Conservation (phyloP, 2,113 vertebrate species). For the Mustela lutreola region DNA sequence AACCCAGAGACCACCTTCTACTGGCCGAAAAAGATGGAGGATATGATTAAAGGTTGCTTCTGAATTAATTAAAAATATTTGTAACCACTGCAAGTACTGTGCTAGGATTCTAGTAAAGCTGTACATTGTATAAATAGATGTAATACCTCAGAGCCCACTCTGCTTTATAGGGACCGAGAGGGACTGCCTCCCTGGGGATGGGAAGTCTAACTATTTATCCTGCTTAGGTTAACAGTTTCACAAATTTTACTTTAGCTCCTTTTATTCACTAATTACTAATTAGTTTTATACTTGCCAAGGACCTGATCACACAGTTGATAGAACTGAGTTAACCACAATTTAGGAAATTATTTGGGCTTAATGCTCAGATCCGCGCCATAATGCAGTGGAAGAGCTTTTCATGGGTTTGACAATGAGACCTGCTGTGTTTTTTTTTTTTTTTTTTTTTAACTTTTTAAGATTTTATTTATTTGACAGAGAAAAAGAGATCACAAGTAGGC, state of each 20-base stretch:
- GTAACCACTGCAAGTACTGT: neutral
- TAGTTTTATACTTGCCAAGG: neutral
- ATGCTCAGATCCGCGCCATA: neutral
- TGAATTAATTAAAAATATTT: conserved; percentile 66
- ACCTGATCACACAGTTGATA: neutral
- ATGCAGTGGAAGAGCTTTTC: neutral
- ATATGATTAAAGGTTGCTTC: conserved; percentile 30
- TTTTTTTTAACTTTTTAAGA: too few relatives aligned
- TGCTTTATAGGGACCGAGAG: neutral
- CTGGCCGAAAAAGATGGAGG: conserved; percentile 54
- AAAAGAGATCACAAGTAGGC: too few relatives aligned
- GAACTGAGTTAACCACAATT: conserved; percentile 21
- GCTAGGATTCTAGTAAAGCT: neutral
- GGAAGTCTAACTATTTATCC: neutral
- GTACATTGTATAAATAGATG: neutral
- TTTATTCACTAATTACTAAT: neutral
- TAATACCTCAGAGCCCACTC: neutral
- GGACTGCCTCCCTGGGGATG: neutral
- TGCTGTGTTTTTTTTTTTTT: neutral
- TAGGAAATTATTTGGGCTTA: conserved; percentile 5
- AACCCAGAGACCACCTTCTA: conserved; percentile 51
- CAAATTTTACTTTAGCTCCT: neutral
- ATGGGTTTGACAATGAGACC: neutral
- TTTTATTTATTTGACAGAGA: too few relatives aligned
- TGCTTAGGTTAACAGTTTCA: neutral